Base-by-base conservation (phyloP, 1,140 invertebrate species). In the Lepeophtheirus salmonis region DNA sequence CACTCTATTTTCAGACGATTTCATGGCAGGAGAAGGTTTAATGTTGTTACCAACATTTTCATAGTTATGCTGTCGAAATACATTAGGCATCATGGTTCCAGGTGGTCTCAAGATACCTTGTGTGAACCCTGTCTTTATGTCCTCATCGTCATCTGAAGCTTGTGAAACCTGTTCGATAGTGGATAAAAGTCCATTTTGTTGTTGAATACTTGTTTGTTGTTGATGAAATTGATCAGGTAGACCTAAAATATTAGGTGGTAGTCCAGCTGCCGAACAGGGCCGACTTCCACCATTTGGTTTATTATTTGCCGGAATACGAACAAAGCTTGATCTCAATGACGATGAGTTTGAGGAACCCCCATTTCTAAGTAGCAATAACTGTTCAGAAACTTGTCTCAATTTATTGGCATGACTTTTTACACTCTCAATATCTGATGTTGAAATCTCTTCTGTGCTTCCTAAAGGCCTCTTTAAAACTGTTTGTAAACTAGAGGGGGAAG, bases 401-500 rank as follows among this genome's bases (percentile, higher is more conserved):
- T 61, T 52, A 26, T 21, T 16, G 1, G 59, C 59, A 24, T 24
- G 49, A 6, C n/a, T 53, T 55, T 23, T 14, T 20, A 50, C 26
- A 17, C 10, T 3, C 50, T 61, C 50, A n/a, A 20, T 24, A 12
- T 54, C 50, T 49, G 3, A 50, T n/a, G 20, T 2, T 17, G n/a
- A n/a, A 16, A 24, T n/a, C n/a, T 57, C 55, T 14, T 30, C 25
- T 57, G 22, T 17, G 2, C 23, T 54, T 13, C 30, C 18, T 23
- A 41, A 41, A 3, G 59, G 41, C 59, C 59, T 10, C 25, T 41
- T 41, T 3, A 61, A 20, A 4, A 61, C 50, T 6, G 59, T 61
- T 26, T 61, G 59, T n/a, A 61, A 30, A 30, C 59, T 61, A 18
- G 50, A 53, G 2, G 61, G 60, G 21, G 59, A 56, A 22, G 23